A percentile compares a stretch with the other conserved stretches of the same genome.
Evolutionary conservation across 2,113 vertebrate genomes (phyloP).

Genomic region (Poeciliopsis retropinna): DNA sequence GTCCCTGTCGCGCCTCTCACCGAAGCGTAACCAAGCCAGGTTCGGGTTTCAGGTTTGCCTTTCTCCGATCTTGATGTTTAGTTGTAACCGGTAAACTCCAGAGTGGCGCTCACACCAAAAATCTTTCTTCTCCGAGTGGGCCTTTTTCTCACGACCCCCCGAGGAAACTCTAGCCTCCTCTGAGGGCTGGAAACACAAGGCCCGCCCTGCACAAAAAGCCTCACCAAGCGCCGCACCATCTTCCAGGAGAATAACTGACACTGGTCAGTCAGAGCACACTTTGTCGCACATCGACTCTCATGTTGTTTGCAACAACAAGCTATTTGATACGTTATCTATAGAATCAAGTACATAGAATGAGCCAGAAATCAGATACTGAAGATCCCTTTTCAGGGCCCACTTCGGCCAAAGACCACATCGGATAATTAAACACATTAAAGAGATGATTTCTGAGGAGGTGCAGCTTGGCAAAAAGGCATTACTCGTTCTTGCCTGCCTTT

Average conservation of each 20-base stretch:
- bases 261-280: conserved; percentile 25
- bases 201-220: background rate
- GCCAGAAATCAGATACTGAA: conserved; percentile 27
- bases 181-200: conserved; percentile 14
- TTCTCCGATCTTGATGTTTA: background rate
- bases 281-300: background rate
- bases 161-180: conserved; percentile 44
- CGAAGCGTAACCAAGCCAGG: too few relatives aligned
- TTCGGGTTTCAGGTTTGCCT: too few relatives aligned
- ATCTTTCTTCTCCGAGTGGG: background rate
- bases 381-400: background rate
- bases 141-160: conserved; percentile 47
- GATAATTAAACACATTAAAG: background rate
- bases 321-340: conserved; percentile 45
- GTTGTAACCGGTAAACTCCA: background rate
- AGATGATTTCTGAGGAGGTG: background rate
- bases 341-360: conserved; percentile 23
- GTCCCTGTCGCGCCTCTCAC: too few relatives aligned
- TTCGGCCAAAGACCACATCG: too few relatives aligned
- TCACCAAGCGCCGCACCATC: conserved; percentile 26
- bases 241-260: conserved; percentile 19
- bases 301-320: conserved; percentile 16
- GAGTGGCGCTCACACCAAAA: background rate
- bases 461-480: background rate
- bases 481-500: background rate